Base-by-base conservation (phyloP, 2,113 vertebrate species). In the Neolamprologus longior region DNA sequence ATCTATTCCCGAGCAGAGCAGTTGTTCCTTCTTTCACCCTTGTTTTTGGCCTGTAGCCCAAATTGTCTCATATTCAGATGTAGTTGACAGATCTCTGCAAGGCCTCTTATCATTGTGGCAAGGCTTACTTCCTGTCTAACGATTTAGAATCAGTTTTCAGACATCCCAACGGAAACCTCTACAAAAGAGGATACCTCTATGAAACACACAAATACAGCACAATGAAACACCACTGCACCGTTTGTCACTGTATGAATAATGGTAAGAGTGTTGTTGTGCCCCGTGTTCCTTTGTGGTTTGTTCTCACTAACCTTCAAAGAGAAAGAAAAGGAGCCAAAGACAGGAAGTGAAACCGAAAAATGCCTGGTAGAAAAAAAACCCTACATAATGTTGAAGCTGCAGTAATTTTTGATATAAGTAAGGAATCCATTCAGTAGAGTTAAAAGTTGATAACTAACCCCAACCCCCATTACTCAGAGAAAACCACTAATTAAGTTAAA, bases 41-140 rank as follows among this genome's bases (percentile, higher is more conserved):
- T 84, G 87, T 91, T 81, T 90, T 87, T 92, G 92, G 93, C 89
- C 86, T 19, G 71, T 13, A 86, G 93, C 94, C 94, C 86, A 55
- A 88, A 89, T 83, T 45, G 84, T 94, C 92, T 95, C 91, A 89
- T 92, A 90, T 94, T 94, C 85, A 92, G 86, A 92, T 90, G 81
- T 63, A 73, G 85, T 31, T 91, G 90, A 89, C 92, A 88, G 83
- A 93, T 90, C 89, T 85, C 71, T 42, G 82, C 81, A 26, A 40
- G 66, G 79, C 68, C 42, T 89, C 84, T 92, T 93, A 92, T 94
- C 93, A 87, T 53, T 90, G 92, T 37, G 68, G 89, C 9, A 54
- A 91, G 86, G 85, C 73, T 80, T 63, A 85, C 86, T 93, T 94
- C 92, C 92, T 84, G 85, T 90, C 86, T 91, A 45, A 89, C 35